These are phyloP conservation scores for Periophthalmus modestus DNA, from an alignment of 2,113 vertebrate species.

Conservation along the genomic window DNA sequence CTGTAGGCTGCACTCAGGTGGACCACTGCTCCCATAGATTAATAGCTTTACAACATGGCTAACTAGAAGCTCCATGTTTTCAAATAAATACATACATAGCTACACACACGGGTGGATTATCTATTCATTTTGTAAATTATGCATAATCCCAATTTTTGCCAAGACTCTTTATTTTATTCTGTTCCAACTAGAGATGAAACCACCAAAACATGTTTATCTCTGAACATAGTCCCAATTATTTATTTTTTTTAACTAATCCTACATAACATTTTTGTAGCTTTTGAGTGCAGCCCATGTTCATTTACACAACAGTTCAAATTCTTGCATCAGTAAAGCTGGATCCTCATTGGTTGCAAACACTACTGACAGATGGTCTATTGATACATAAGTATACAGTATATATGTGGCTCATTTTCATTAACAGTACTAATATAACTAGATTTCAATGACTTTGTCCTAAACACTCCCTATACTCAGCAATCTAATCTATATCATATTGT, in stretches of 20 bases:
- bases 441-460: slow-evolving; percentile 15
- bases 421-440: slow-evolving; percentile 37
- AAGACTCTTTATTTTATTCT: background rate
- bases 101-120: background rate
- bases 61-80: background rate
- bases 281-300: slow-evolving; percentile 43
- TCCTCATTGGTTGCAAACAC: slow-evolving; percentile 24
- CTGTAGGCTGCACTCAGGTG: slow-evolving; percentile 40
- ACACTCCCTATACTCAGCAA: slow-evolving; percentile 46
- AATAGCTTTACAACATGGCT: background rate
- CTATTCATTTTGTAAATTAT: background rate
- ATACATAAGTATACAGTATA: slow-evolving; percentile 1
- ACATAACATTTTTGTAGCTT: background rate
- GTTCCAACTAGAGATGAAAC: too few species aligned
- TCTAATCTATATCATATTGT: slow-evolving; percentile 24
- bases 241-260: background rate
- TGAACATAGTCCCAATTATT: background rate
- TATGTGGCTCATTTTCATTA: slow-evolving; percentile 36
- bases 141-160: background rate
- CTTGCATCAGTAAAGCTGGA: slow-evolving; percentile 40
- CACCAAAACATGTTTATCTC: background rate
- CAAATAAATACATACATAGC: background rate
- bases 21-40: slow-evolving; percentile 4
- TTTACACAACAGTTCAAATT: slow-evolving; percentile 8
- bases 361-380: slow-evolving; percentile 10